phyloP scores from a whole-genome alignment of 2,888 invertebrate species.

The Ischnus inquisitorius region DNA sequence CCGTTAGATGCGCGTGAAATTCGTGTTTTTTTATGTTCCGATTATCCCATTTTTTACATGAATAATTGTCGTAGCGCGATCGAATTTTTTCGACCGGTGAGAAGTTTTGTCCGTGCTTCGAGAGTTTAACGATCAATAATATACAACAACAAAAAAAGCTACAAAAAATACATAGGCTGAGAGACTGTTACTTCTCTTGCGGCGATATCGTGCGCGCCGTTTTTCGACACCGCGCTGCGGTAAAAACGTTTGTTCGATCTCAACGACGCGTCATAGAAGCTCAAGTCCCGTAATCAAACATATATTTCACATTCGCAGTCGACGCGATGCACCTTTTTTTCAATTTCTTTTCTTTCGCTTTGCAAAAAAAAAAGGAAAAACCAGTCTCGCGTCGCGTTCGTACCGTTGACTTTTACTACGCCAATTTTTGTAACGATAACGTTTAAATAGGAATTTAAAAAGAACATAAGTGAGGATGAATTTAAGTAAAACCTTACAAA shows the following conservation, averaged over 20 bases:
- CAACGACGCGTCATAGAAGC: slow-evolving; percentile 59
- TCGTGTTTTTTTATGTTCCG: slow-evolving; percentile 24
- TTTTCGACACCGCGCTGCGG: neutral
- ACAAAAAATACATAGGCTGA: slow-evolving; percentile 7
- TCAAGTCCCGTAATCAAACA: slow-evolving; percentile 61
- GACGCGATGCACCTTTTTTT: slow-evolving; percentile 47
- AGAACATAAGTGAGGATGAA: slow-evolving; percentile 20
- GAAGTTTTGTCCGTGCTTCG: neutral
- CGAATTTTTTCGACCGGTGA: slow-evolving; percentile 5
- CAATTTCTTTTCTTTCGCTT: slow-evolving; percentile 44
- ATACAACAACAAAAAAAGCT: slow-evolving; percentile 27
- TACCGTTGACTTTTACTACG: slow-evolving; percentile 67
- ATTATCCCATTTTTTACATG: slow-evolving; percentile 29
- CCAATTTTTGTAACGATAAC: slow-evolving; percentile 71
- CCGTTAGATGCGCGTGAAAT: slow-evolving; percentile 33
- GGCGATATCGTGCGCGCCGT: slow-evolving; percentile 16
- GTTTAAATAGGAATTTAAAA: slow-evolving; percentile 63
- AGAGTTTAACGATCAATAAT: slow-evolving; percentile 4
- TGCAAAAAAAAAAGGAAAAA: slow-evolving; percentile 28
- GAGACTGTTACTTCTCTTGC: slow-evolving; percentile 5
- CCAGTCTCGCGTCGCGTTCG: slow-evolving; percentile 52
- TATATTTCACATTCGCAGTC: slow-evolving; percentile 35
- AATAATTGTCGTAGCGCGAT: slow-evolving; percentile 22
- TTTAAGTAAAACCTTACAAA: neutral
- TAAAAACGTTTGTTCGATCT: slow-evolving; percentile 43